phyloP scores from a whole-genome alignment of 2,888 invertebrate species.

The Teleogryllus oceanicus region DNA sequence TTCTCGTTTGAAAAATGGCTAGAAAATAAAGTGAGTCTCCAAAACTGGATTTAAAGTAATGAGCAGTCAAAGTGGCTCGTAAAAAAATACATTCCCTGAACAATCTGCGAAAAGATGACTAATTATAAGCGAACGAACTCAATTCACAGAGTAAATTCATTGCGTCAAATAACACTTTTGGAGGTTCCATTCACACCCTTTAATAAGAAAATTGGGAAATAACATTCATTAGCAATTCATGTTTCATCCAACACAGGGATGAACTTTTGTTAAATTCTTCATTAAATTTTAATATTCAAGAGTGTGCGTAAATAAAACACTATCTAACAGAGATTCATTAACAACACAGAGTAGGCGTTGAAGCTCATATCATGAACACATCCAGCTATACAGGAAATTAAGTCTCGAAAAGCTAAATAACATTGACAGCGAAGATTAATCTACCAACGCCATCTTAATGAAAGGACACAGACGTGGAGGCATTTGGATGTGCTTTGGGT shows the following conservation, averaged over 20 bases:
- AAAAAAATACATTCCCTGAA: no score
- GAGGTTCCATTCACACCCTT: no score
- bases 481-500: no score
- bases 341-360: background rate
- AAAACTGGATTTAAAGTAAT: no score
- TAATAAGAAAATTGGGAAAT: no score
- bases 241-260: background rate
- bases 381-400: background rate
- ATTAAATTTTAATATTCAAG: background rate
- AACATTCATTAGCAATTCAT: background rate
- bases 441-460: background rate
- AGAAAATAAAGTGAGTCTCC: no score
- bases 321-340: background rate
- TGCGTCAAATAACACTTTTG: no score
- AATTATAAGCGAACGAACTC: no score
- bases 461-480: background rate
- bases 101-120: no score
- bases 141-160: no score
- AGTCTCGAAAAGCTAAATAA: conserved; percentile 18
- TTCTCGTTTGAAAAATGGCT: no score
- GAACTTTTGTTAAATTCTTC: conserved; percentile 4
- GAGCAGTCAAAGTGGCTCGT: no score
- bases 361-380: background rate
- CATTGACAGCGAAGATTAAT: conserved; percentile 18
- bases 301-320: background rate